phyloP scores from a whole-genome alignment of 2,797 vertebrate species.

The Labroides dimidiatus region DNA sequence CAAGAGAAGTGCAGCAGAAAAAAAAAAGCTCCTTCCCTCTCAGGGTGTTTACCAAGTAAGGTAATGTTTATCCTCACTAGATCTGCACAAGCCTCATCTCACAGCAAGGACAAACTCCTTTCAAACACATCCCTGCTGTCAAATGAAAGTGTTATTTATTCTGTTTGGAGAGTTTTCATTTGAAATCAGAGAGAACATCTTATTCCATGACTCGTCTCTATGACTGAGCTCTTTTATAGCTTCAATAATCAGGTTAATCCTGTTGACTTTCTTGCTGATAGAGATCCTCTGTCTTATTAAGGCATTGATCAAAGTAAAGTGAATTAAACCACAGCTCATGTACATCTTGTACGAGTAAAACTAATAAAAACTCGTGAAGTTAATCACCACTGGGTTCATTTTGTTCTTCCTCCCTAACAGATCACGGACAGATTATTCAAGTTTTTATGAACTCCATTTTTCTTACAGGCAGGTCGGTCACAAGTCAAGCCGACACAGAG shows the following conservation, averaged over 20 bases:
- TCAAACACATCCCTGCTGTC: constrained; percentile 34
- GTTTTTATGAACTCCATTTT: constrained; percentile 8
- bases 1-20: constrained; percentile 56
- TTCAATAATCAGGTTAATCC: constrained; percentile 5
- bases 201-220: background rate
- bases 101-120: constrained; percentile 41
- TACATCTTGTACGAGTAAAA: constrained; percentile 8
- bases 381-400: background rate
- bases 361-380: background rate
- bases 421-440: background rate
- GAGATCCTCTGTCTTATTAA: background rate
- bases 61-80: constrained; percentile 74
- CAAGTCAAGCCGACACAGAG: background rate
- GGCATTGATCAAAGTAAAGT: constrained; percentile 2
- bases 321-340: constrained; percentile 5
- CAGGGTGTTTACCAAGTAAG: constrained; percentile 80
- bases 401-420: background rate
- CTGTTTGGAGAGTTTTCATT: constrained; percentile 17
- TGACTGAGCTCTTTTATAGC: background rate
- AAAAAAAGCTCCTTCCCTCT: constrained; percentile 41
- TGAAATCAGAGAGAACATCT: constrained; percentile 9
- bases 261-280: constrained; percentile 3
- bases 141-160: constrained; percentile 42
- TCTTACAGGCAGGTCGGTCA: background rate
- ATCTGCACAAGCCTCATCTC: constrained; percentile 57